Conservation (phyloP, 1,140 invertebrate genomes). For the Procambarus virginalis region DNA sequence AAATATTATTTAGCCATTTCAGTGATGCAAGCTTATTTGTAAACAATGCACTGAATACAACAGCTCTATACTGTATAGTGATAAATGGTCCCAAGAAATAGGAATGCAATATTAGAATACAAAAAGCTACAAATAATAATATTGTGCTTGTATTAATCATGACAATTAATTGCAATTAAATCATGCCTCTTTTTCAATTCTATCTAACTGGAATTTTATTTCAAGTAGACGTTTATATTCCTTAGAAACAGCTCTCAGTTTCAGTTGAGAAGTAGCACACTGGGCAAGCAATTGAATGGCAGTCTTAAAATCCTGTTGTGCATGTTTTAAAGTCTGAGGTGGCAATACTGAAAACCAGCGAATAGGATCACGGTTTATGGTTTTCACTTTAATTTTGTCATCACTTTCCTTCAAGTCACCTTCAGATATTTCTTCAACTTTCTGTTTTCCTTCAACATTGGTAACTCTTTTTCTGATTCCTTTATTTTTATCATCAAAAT, state of each 20-base stretch:
- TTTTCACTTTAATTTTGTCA: neutral
- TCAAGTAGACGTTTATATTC: slow-evolving; percentile 39
- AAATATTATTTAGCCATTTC: too few species aligned
- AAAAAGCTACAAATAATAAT: neutral
- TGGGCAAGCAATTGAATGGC: slow-evolving; percentile 28
- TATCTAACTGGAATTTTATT: slow-evolving; percentile 38
- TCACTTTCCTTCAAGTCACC: neutral
- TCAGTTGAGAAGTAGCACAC: slow-evolving; percentile 39
- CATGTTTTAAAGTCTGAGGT: slow-evolving; percentile 51
- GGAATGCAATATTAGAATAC: slow-evolving; percentile 1
- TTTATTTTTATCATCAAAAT: neutral
- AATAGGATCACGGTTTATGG: slow-evolving; percentile 42
- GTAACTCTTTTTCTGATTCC: neutral
- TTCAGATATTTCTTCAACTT: slow-evolving; percentile 1
- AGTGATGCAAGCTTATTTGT: too few species aligned
- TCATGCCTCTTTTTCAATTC: slow-evolving; percentile 43
- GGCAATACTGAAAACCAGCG: slow-evolving; percentile 49
- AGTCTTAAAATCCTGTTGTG: slow-evolving; percentile 46
- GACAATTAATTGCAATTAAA: neutral
- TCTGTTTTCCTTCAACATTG: neutral
- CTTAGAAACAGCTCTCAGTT: slow-evolving; percentile 42
- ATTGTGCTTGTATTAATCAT: neutral
- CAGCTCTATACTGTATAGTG: too few species aligned
- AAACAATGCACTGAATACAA: too few species aligned
- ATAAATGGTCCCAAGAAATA: neutral